These are phyloP conservation scores for Laspeyria flexula DNA, from an alignment of 2,888 invertebrate species.

Conservation along the genomic window DNA sequence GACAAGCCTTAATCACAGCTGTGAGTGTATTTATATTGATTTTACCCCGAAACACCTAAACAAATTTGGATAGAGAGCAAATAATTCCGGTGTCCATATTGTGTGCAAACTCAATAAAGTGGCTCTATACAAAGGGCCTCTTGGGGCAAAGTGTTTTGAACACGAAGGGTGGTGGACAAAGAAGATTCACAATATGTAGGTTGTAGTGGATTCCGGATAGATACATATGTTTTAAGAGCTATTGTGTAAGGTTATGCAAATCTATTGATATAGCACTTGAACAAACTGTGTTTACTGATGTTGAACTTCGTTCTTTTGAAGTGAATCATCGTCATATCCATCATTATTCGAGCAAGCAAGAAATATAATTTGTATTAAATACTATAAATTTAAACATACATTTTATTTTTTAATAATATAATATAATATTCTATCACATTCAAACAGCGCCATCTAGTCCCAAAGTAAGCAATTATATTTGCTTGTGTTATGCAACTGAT, in stretches of 20 bases:
- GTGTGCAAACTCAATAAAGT: conserved; percentile 41
- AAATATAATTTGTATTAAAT: no score
- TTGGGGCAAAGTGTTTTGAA: conserved; percentile 50
- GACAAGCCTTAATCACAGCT: conserved; percentile 34
- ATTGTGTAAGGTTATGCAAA: conserved; percentile 29
- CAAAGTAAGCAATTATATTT: no score
- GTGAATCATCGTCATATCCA: no score
- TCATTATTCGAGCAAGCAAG: no score
- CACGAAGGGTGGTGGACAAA: conserved; percentile 37
- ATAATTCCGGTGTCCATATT: conserved; percentile 42
- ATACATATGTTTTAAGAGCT: conserved; percentile 22
- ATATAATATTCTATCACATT: no score
- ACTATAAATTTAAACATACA: no score
- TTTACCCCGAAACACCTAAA: conserved; percentile 44
- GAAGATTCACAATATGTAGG: conserved; percentile 16
- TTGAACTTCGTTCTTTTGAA: no score
- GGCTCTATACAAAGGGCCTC: conserved; percentile 43
- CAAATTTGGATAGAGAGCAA: conserved; percentile 46
- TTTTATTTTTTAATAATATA: no score
- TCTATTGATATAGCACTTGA: background rate
- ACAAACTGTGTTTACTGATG: background rate
- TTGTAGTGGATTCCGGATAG: conserved; percentile 14
- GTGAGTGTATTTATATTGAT: conserved; percentile 40
- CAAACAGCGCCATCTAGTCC: no score
- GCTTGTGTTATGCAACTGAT: no score